A percentile compares a stretch with the other conserved stretches of the same genome.
Evolutionary conservation across 2,113 vertebrate species (phyloP).

Genomic region (Pristiophorus japonicus): DNA sequence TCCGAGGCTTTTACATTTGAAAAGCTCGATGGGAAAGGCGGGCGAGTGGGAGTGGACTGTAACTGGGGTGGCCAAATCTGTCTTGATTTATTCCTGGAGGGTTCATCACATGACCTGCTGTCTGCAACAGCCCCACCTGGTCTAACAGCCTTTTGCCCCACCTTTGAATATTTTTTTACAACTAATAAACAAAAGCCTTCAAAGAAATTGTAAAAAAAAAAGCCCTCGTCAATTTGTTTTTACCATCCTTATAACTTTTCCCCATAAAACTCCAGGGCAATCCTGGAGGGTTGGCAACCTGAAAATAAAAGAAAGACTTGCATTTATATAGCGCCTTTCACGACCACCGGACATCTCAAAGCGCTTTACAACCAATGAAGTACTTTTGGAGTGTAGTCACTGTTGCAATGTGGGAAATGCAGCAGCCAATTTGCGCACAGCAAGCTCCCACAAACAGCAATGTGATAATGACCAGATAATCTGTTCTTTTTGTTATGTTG

Average conservation of each 20-base stretch:
- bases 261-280: too few species aligned
- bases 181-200: not conserved
- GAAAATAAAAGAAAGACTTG: too few species aligned
- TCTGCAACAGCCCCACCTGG: not conserved
- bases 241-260: not conserved
- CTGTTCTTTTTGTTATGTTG: too few species aligned
- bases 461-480: too few species aligned
- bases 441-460: too few species aligned
- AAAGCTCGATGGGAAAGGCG: not conserved
- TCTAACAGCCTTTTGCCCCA: not conserved
- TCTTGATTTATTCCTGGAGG: not conserved
- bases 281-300: too few species aligned
- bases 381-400: too few species aligned
- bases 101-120: not conserved
- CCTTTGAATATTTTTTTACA: not conserved
- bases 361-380: too few species aligned
- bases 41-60: not conserved
- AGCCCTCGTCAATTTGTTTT: not conserved
- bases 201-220: not conserved
- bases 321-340: too few species aligned
- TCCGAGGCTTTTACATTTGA: not conserved
- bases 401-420: too few species aligned
- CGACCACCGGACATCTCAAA: too few species aligned
- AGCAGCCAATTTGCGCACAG: too few species aligned
- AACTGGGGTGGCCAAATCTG: not conserved